Conservation (phyloP, 1,140 invertebrate species). For the Zaprionus lachaisei region DNA sequence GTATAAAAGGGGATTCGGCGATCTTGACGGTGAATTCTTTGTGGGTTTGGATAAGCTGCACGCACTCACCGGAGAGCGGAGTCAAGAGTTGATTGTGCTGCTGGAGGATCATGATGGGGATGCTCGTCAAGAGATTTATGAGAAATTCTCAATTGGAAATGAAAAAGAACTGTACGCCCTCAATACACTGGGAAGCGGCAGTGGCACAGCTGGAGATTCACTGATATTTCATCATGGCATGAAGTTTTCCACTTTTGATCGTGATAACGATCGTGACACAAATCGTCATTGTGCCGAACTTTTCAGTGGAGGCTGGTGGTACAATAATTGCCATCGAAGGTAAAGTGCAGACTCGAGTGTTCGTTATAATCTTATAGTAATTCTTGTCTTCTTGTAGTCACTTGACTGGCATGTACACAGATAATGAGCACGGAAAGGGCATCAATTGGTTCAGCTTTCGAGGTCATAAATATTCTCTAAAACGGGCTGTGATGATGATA, state of each 20-base stretch:
- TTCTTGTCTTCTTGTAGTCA: conserved; percentile 11
- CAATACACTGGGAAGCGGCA: conserved; percentile 17
- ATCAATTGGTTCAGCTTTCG: conserved; percentile 40
- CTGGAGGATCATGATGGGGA: conserved; percentile 73
- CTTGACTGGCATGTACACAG: conserved; percentile 42
- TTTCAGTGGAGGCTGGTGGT: background rate
- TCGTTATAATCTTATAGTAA: background rate
- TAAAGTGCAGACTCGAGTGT: background rate
- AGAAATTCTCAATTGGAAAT: conserved; percentile 39
- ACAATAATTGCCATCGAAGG: background rate
- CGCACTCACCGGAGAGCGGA: conserved; percentile 85
- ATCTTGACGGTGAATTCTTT: conserved; percentile 85
- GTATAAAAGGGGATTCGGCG: conserved; percentile 88
- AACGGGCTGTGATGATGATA: conserved; percentile 52
- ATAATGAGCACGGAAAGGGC: conserved; percentile 35
- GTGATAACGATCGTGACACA: background rate
- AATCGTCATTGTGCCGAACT: background rate
- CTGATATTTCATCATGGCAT: conserved; percentile 34
- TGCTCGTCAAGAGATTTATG: conserved; percentile 25
- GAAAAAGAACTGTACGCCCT: conserved; percentile 30
- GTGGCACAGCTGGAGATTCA: conserved; percentile 41
- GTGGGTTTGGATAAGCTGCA: conserved; percentile 87
- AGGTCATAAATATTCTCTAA: conserved; percentile 45
- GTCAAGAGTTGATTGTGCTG: conserved; percentile 87
- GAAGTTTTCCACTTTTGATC: conserved; percentile 37